These are phyloP conservation scores for Puffinus mauretanicus DNA, from an alignment of 2,113 vertebrate species.

Conservation along the genomic window DNA sequence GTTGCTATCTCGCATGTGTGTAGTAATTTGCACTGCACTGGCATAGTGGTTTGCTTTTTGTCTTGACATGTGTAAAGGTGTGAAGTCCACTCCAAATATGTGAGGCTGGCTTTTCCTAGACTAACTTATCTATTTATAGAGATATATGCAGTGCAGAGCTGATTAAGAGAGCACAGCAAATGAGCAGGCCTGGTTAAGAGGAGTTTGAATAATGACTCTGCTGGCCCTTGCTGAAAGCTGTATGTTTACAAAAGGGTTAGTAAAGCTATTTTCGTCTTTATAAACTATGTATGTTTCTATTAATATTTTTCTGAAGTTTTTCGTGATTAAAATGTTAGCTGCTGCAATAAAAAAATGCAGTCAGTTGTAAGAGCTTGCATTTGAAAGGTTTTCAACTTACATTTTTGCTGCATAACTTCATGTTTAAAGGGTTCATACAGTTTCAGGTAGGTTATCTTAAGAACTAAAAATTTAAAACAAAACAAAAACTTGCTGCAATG, in stretches of 20 bases:
- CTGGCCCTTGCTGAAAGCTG: constrained; percentile 64
- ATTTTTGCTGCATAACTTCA: neutral
- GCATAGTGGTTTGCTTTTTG: neutral
- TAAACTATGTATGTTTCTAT: constrained; percentile 67
- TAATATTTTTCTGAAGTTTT: constrained; percentile 67
- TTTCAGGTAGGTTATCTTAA: neutral
- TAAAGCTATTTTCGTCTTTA: constrained; percentile 72
- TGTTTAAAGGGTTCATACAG: neutral
- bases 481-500: neutral
- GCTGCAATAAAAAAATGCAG: neutral
- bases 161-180: constrained; percentile 22
- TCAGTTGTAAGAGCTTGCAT: neutral
- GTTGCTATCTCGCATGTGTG: neutral
- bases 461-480: neutral
- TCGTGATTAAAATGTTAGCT: constrained; percentile 62
- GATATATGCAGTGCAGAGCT: neutral
- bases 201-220: constrained; percentile 61
- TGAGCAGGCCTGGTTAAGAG: constrained; percentile 37
- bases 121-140: constrained; percentile 26
- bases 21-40: neutral
- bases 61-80: neutral
- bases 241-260: constrained; percentile 72
- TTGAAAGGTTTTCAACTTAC: neutral
- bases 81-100: neutral
- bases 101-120: neutral